phyloP scores from a whole-genome alignment of 1,140 invertebrate species.

The Harpegnathos saltator region DNA sequence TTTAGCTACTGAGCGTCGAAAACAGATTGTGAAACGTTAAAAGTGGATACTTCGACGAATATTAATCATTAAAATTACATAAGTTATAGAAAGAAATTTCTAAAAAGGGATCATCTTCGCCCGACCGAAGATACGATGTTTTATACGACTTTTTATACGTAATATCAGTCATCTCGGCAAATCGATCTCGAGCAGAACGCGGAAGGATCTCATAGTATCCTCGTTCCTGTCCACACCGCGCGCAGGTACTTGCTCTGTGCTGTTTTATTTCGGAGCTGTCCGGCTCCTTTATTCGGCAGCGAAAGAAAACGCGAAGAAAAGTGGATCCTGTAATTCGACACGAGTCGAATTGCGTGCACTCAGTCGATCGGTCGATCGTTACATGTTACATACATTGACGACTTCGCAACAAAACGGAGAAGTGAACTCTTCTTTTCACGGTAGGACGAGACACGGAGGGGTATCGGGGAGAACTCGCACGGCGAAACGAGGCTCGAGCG shows the following conservation, averaged over 20 bases:
- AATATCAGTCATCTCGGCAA: constrained; percentile 77
- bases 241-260: background rate
- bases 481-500: constrained; percentile 66
- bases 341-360: constrained; percentile 16
- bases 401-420: no score
- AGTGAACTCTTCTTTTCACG: no score
- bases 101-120: background rate
- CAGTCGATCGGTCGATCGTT: background rate
- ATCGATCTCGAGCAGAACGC: constrained; percentile 68
- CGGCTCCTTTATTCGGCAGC: background rate
- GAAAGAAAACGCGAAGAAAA: constrained; percentile 15
- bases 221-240: background rate
- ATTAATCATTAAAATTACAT: no score
- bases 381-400: no score
- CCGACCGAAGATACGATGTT: constrained; percentile 69
- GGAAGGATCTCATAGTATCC: constrained; percentile 62
- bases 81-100: no score
- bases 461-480: background rate
- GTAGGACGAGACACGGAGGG: background rate
- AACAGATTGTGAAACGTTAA: no score
- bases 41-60: no score
- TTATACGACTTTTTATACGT: no score
- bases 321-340: constrained; percentile 13
- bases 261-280: constrained; percentile 4
- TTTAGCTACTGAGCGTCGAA: no score